Base-by-base conservation (phyloP, 2,888 invertebrate genomes). In the Acleris sparsana region DNA sequence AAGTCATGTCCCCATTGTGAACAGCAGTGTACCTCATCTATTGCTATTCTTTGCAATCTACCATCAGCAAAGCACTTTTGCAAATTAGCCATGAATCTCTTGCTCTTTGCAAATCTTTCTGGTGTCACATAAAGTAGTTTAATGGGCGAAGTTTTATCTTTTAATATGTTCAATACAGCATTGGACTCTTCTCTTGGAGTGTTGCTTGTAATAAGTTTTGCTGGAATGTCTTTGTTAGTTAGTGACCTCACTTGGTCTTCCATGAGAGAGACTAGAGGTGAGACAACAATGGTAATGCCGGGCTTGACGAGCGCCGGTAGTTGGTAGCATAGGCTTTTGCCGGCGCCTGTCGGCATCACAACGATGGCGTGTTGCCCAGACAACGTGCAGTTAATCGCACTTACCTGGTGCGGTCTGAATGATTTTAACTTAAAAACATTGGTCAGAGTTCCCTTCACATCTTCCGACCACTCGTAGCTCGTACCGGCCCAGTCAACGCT, bases 1-100 rank as follows among this genome's bases (percentile, higher is more conserved):
- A 98, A 98, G 87, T 98, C 98, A 88, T 98, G 98, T 0, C 98
- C 98, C 98, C 98, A 98, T 76, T 97, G 96, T 9, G 97, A 97
- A 80, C 97, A 97, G 78, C 98, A 98, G 82, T 99, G 98, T 0
- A 98, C 96, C 89, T 98, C 98, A 88, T 94, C 97, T 73, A 98
- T 97, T 0, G 97, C 98, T 75, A 99, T 95, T 74, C 97, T 89
- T 72, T 96, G 94, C 60, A 98, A 90, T 71, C 94, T 92, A 16
- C 95, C 95, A 75, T 94, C 88, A 70, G 94, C 93, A 83, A 95
- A 94, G 79, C 96, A 95, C 83, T 97, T 97, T 82, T 98, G 97
- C 69, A 98, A 86, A 79, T 96, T 95, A 6, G 95, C 94, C 97
- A 98, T 97, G 77, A 98, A 96, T 68, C 95, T 90, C 87, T 97